A percentile compares a stretch with the other conserved stretches of the same genome.
Evolutionary conservation across 2,797 vertebrate species (phyloP).

Genomic region (Emys orbicularis): DNA sequence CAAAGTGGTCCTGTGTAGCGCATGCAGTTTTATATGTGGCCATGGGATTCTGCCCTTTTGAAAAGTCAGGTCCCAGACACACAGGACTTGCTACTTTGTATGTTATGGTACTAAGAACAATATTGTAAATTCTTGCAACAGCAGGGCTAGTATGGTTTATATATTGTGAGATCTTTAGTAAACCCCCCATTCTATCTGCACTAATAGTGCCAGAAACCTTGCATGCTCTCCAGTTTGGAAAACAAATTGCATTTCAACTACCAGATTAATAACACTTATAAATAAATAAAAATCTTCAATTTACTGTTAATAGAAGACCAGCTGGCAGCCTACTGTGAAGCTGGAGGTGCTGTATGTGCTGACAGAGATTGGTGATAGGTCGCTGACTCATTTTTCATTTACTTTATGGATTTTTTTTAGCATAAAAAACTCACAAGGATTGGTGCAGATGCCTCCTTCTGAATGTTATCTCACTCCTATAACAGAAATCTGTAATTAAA

Average conservation of each 20-base stretch:
- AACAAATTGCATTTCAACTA: constrained; percentile 40
- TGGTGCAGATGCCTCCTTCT: constrained; percentile 47
- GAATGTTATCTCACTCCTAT: constrained; percentile 7
- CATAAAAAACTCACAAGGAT: constrained; percentile 8
- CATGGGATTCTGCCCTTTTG: neutral
- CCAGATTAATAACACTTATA: constrained; percentile 65
- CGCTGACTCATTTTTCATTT: constrained; percentile 72
- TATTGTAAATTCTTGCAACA: neutral
- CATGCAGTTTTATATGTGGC: neutral
- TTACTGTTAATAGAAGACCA: constrained; percentile 69
- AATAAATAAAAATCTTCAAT: constrained; percentile 70
- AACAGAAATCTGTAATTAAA: constrained; percentile 71
- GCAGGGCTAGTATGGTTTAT: neutral
- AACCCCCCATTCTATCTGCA: constrained; percentile 1
- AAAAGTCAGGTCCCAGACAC: neutral
- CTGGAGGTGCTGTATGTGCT: constrained; percentile 49
- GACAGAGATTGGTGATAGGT: constrained; percentile 38
- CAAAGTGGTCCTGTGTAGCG: neutral
- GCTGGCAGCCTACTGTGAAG: constrained; percentile 45
- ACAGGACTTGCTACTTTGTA: neutral
- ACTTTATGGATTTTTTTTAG: constrained; percentile 33
- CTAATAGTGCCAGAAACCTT: constrained; percentile 9
- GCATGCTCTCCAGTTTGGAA: neutral
- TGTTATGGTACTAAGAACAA: neutral
- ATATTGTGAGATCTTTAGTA: neutral